A percentile compares a stretch with the other conserved stretches of the same genome.
Evolutionary conservation across 2,888 invertebrate species (phyloP).

Genomic region (Rotaria magnacalcarata): DNA sequence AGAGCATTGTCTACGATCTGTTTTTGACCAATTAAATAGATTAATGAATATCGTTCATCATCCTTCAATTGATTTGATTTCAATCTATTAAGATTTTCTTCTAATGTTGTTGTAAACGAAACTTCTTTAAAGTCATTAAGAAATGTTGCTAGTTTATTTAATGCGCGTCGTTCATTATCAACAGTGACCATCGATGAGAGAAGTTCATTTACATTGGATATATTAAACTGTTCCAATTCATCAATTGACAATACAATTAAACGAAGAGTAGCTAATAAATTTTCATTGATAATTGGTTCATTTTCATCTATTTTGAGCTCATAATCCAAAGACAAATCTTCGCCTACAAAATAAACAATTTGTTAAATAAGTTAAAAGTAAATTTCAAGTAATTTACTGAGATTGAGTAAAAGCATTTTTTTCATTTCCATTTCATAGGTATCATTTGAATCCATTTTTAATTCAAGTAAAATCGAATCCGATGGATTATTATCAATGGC

Average conservation of each 20-base stretch:
- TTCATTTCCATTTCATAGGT: constrained; percentile 17
- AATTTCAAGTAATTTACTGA: background rate
- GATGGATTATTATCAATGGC: background rate
- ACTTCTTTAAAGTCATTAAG: background rate
- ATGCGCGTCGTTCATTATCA: background rate
- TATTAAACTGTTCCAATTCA: background rate
- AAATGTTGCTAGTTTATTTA: background rate
- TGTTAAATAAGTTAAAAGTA: no score
- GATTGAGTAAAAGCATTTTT: background rate
- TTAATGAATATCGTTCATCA: constrained; percentile 16
- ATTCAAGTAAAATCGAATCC: background rate
- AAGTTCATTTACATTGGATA: background rate
- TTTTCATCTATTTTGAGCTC: background rate
- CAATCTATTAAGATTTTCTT: background rate
- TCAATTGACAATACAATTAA: background rate
- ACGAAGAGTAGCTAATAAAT: constrained; percentile 11
- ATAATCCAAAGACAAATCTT: background rate
- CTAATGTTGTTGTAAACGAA: background rate
- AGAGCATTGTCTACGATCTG: background rate
- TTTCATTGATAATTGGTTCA: background rate
- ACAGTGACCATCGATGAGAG: background rate
- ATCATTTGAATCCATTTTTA: background rate
- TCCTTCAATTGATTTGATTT: background rate
- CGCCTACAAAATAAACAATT: background rate
- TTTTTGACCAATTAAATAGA: constrained; percentile 6